phyloP scores from a whole-genome alignment of 2,797 vertebrate species.

The Nyctibius grandis region DNA sequence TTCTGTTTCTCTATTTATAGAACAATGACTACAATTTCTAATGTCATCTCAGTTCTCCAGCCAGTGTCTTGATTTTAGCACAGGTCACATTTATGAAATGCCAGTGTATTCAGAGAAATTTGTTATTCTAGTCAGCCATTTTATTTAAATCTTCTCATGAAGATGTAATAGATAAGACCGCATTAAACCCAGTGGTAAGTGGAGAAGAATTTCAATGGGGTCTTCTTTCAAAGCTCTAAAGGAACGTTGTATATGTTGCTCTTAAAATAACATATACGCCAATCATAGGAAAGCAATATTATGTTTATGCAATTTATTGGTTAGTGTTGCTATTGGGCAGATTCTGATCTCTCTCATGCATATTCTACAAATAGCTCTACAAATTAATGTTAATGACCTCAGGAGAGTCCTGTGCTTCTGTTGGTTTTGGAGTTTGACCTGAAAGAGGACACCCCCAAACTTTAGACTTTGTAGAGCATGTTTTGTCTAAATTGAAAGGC shows the following conservation, averaged over 20 bases:
- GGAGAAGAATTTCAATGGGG: neutral
- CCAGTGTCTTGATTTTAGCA: constrained; percentile 18
- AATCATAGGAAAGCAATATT: neutral
- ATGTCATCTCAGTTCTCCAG: neutral
- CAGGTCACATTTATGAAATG: constrained; percentile 43
- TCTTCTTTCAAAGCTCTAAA: neutral
- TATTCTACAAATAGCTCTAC: neutral
- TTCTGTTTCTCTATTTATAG: neutral
- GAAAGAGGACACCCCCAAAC: neutral
- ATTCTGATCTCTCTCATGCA: neutral
- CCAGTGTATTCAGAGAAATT: constrained; percentile 32
- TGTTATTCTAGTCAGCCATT: neutral
- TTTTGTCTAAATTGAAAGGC: neutral
- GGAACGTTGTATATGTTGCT: neutral
- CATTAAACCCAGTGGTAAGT: neutral
- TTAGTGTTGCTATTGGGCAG: neutral
- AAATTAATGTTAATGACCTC: neutral
- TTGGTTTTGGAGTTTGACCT: neutral
- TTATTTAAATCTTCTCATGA: constrained; percentile 25
- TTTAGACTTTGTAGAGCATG: neutral
- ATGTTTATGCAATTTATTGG: neutral
- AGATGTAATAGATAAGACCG: neutral
- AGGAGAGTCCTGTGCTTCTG: rapidly evolving
- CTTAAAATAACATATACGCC: neutral
- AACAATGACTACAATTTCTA: neutral